These are phyloP conservation scores for Melanocharis versteri DNA, from an alignment of 2,113 vertebrate genomes.

Conservation along the genomic window DNA sequence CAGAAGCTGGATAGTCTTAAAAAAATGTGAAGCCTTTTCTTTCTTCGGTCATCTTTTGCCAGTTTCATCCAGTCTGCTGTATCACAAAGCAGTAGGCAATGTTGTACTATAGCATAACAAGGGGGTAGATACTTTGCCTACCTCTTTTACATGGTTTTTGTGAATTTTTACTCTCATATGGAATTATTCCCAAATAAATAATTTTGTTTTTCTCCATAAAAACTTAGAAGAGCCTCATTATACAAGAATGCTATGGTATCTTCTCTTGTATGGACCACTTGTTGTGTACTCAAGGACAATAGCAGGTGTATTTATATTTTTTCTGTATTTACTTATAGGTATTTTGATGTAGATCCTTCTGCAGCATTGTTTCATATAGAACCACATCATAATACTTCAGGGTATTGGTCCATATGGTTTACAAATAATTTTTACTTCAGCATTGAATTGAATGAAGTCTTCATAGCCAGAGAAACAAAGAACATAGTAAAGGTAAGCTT, in stretches of 20 bases:
- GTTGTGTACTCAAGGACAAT: neutral
- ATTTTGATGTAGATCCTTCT: constrained; percentile 72
- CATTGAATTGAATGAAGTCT: constrained; percentile 78
- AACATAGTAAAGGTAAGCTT: constrained; percentile 81
- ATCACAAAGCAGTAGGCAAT: neutral
- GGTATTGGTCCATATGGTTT: constrained; percentile 87
- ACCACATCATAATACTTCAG: constrained; percentile 69
- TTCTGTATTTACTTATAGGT: constrained; percentile 62
- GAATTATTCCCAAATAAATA: neutral
- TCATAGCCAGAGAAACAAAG: constrained; percentile 76
- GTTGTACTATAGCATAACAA: neutral
- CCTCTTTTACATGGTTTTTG: neutral
- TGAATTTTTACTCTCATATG: neutral
- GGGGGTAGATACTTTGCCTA: neutral
- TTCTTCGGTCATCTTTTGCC: neutral
- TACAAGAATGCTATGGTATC: neutral
- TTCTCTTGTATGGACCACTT: neutral
- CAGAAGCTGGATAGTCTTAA: neutral
- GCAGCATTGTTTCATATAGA: constrained; percentile 80
- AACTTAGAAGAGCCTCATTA: neutral
- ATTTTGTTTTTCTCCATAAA: neutral
- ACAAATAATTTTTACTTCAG: constrained; percentile 78
- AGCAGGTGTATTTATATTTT: neutral
- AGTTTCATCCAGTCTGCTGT: neutral
- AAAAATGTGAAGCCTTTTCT: neutral